phyloP scores from a whole-genome alignment of 2,888 invertebrate species.

The Orthonevra nobilis region DNA sequence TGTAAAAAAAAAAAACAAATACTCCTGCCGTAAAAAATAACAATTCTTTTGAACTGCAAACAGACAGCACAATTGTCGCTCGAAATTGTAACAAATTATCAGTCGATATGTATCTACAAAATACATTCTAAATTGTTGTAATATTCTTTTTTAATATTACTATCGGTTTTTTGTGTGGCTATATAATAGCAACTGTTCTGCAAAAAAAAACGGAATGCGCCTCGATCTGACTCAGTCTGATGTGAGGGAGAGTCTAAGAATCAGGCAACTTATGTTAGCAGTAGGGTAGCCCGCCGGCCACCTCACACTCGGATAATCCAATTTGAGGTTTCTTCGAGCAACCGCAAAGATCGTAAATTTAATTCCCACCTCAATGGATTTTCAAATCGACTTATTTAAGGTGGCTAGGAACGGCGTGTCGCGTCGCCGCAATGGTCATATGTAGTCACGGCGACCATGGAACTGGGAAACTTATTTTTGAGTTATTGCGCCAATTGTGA shows the following conservation, averaged over 20 bases:
- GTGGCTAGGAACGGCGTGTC: conserved; percentile 31
- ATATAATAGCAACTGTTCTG: too few species aligned
- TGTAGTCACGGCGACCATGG: conserved; percentile 45
- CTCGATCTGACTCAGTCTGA: conserved; percentile 59
- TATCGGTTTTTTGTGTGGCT: neutral
- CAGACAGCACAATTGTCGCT: conserved; percentile 66
- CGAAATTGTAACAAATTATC: conserved; percentile 69
- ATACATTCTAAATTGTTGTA: conserved; percentile 46
- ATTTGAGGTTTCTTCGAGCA: conserved; percentile 48
- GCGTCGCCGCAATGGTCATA: conserved; percentile 34
- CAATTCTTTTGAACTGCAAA: conserved; percentile 61
- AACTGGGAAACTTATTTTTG: conserved; percentile 54
- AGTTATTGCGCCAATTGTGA: conserved; percentile 46
- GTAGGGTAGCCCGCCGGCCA: conserved; percentile 18
- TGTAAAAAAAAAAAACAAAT: conserved; percentile 37
- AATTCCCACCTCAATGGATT: conserved; percentile 63
- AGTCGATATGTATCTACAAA: conserved; percentile 57
- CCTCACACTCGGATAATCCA: conserved; percentile 29
- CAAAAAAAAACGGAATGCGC: conserved; percentile 60
- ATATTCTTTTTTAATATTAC: neutral
- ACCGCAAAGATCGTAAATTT: conserved; percentile 66
- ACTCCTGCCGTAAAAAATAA: conserved; percentile 57
- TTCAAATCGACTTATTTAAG: conserved; percentile 64
- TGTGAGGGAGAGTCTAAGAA: conserved; percentile 59
- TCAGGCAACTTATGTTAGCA: conserved; percentile 36